Percentiles rank a stretch among this genome's conserved stretches.
phyloP scores from a whole-genome alignment of 2,113 vertebrate species.

The Lynx canadensis region DNA sequence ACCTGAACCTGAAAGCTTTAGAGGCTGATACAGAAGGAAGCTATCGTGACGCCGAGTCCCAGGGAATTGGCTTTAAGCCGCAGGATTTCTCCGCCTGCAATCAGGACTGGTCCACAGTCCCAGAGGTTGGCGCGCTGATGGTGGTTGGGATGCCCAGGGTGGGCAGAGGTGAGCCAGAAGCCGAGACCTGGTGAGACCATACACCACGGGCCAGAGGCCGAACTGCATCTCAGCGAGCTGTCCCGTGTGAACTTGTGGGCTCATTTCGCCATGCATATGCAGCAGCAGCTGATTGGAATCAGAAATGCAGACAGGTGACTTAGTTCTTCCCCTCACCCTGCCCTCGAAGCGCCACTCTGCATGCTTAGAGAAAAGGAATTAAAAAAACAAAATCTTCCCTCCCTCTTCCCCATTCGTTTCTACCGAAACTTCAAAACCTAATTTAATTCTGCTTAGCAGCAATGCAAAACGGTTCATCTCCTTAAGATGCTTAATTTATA shows the following conservation, averaged over 20 bases:
- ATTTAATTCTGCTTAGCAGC: conserved; percentile 15
- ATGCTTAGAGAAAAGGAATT: conserved; percentile 20
- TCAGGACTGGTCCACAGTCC: neutral
- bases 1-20: neutral
- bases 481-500: conserved; percentile 55
- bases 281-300: neutral
- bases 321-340: neutral
- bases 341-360: neutral
- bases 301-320: neutral
- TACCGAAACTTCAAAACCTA: conserved; percentile 53
- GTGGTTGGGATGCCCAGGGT: neutral
- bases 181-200: neutral
- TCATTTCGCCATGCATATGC: neutral
- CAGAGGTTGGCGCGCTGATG: neutral
- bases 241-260: fast-evolving
- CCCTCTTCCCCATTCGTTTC: conserved; percentile 41
- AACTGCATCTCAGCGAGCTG: neutral
- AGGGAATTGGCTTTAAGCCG: neutral
- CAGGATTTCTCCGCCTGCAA: fast-evolving
- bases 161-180: too few relatives aligned
- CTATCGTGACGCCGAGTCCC: neutral
- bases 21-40: neutral
- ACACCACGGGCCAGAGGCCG: neutral
- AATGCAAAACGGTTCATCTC: conserved; percentile 37
- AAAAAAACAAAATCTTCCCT: conserved; percentile 29